Base-by-base conservation (phyloP, 2,113 vertebrate species). In the Alectura lathami region DNA sequence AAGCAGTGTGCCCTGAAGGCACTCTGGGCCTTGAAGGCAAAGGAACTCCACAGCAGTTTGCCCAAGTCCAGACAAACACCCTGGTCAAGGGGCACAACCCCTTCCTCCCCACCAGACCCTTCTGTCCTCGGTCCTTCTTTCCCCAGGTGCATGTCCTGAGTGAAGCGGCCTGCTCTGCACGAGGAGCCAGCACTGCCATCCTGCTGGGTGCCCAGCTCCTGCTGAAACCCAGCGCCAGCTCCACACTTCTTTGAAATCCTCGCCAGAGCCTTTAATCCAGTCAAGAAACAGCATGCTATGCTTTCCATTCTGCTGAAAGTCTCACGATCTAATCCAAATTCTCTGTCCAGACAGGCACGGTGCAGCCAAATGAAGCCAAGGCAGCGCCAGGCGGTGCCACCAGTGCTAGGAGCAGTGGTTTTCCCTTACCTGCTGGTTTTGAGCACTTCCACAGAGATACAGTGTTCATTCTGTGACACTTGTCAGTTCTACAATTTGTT, bases 281-380 rank as follows among this genome's bases (percentile, higher is more conserved):
- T 86, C 91, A 95, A 92, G 95, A 96, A 92, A 93, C 38, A 75
- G 91, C 86, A 86, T 9, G 68, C 81, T 72, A 54, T 50, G 74
- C 76, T 83, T 74, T 51, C 64, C 86, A 81, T 63, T 50, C 83
- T 50, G 76, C 76, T 92, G 64, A 10, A 77, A 86, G 42, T 74
- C 88, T 81, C 79, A 74, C 54, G 50, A 74, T n/a, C 38, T 62
- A 47, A 88, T 74, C 42, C 68, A 74, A 83, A 92, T 34, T 63
- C 26, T 22, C 88, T 83, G 94, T 77, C 68, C 60, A 74, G 73
- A 75, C 88, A 94, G 1, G 95, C 73, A 89, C 45, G 67, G 45
- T 15, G 56, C 27, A 89, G 89, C 40, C 77, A 91, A 75, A 67
- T 17, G 26, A 75, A 80, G 72, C 38, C 68, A 88, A 72, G 42